Evolutionary conservation across 2,888 invertebrate genomes (phyloP).

Genomic region (Spodoptera littoralis): DNA sequence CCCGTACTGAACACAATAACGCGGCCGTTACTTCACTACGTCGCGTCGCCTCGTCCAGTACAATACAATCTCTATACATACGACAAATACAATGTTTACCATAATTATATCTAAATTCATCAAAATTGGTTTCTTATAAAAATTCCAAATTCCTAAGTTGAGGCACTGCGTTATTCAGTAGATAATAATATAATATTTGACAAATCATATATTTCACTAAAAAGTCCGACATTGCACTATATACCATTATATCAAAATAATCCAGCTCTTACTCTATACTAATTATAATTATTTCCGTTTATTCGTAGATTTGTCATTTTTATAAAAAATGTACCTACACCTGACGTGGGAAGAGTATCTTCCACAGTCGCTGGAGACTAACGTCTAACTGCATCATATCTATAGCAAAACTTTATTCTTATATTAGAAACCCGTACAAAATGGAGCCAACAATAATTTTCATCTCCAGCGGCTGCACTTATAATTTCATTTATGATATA

Average conservation of each 20-base stretch:
- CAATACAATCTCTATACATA: constrained; percentile 1
- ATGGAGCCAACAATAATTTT: constrained; percentile 10
- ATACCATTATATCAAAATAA: constrained; percentile 59
- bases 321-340: constrained; percentile 57
- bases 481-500: constrained; percentile 3
- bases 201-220: constrained; percentile 21
- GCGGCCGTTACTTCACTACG: too few species aligned
- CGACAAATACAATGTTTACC: constrained; percentile 25
- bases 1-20: too few species aligned
- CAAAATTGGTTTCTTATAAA: constrained; percentile 21
- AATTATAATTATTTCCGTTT: constrained; percentile 49
- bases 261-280: constrained; percentile 43
- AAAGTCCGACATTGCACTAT: constrained; percentile 31
- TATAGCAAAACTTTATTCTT: constrained; percentile 25
- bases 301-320: constrained; percentile 59
- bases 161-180: constrained; percentile 53
- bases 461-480: constrained; percentile 8
- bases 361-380: constrained; percentile 29
- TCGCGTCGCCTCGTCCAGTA: too few species aligned
- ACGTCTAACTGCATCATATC: constrained; percentile 6
- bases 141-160: constrained; percentile 42
- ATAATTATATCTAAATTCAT: constrained; percentile 22
- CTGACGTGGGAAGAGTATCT: constrained; percentile 4
- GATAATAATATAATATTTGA: constrained; percentile 22
- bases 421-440: constrained; percentile 37